Conservation (phyloP, 2,888 invertebrate species). For the Hipparchia semele region DNA sequence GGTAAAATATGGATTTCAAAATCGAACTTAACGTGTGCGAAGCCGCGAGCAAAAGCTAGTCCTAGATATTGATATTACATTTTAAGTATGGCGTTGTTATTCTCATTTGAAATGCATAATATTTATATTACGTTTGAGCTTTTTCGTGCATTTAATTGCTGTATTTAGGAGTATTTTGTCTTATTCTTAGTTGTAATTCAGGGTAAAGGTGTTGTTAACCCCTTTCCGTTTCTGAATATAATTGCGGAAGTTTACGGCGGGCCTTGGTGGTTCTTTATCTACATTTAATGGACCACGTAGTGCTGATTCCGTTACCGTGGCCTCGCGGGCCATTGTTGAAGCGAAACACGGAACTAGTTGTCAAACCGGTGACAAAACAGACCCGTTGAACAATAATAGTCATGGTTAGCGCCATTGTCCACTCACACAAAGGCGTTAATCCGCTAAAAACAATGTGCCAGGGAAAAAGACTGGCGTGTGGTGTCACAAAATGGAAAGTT, state of each 20-base stretch:
- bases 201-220: no score
- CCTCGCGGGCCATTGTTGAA: neutral
- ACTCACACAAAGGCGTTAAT: slow-evolving; percentile 16
- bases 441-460: slow-evolving; percentile 16
- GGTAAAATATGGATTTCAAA: no score
- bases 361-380: slow-evolving; percentile 21
- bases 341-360: slow-evolving; percentile 17
- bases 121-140: neutral
- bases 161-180: no score
- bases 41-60: no score
- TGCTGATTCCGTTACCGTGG: neutral
- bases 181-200: no score
- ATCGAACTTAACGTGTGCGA: no score
- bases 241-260: no score
- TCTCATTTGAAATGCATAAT: no score
- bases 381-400: slow-evolving; percentile 12
- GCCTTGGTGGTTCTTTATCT: neutral
- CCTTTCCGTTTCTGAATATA: no score
- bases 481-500: neutral
- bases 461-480: neutral
- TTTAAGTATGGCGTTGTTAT: no score
- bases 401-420: slow-evolving; percentile 19
- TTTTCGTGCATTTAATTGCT: neutral
- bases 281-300: slow-evolving; percentile 4
- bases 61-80: no score